These are phyloP conservation scores for Urocitellus parryii DNA, from an alignment of 2,113 vertebrate genomes.

Conservation along the genomic window DNA sequence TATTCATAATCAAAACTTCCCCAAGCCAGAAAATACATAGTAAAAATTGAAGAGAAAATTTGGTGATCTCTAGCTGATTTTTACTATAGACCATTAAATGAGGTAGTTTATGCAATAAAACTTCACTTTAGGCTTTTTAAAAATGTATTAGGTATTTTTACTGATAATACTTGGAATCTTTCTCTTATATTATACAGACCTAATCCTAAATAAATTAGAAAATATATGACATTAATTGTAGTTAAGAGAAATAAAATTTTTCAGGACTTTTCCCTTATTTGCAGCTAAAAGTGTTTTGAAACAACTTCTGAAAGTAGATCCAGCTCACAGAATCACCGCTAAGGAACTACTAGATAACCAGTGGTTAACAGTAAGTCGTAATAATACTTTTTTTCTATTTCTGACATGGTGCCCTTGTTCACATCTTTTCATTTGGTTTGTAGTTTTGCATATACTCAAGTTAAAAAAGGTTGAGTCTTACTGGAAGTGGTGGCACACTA, in stretches of 20 bases:
- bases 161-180: not conserved
- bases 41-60: slow-evolving; percentile 58
- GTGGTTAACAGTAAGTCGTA: slow-evolving; percentile 89
- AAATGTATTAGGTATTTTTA: not conserved
- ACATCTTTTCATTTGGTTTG: not conserved
- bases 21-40: slow-evolving; percentile 8
- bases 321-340: slow-evolving; percentile 90
- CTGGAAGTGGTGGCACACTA: too few species aligned
- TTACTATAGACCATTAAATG: slow-evolving; percentile 12
- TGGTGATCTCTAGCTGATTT: slow-evolving; percentile 28
- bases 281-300: slow-evolving; percentile 89
- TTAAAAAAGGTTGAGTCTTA: slow-evolving; percentile 48
- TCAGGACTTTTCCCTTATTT: slow-evolving; percentile 68
- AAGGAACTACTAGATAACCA: slow-evolving; percentile 89
- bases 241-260: slow-evolving; percentile 61
- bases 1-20: slow-evolving; percentile 1
- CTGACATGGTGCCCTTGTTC: not conserved
- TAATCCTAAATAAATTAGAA: slow-evolving; percentile 53
- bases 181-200: not conserved
- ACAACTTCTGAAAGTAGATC: slow-evolving; percentile 89
- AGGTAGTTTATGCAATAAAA: slow-evolving; percentile 3
- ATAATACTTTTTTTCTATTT: not conserved
- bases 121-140: not conserved
- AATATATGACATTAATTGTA: slow-evolving; percentile 43
- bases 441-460: not conserved